Conservation (phyloP, 2,113 vertebrate genomes). For the Myanophis thanlyinensis region DNA sequence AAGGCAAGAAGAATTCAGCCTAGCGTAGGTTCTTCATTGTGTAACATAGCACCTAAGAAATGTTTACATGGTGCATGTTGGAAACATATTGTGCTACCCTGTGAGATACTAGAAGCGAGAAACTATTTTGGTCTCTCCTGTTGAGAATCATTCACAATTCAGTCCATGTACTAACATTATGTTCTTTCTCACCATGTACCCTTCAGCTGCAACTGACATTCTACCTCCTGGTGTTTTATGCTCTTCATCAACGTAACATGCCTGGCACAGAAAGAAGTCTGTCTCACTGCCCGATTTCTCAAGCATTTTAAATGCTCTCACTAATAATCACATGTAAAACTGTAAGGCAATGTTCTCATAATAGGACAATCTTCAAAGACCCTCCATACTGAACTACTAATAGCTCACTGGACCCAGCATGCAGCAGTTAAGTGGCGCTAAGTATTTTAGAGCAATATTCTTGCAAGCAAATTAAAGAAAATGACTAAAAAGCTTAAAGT, state of each 20-base stretch:
- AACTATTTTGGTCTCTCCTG: conserved; percentile 31
- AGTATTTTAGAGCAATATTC: not conserved
- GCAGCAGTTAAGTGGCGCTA: not conserved
- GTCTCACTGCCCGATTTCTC: conserved; percentile 18
- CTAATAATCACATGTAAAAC: conserved; percentile 11
- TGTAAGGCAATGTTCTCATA: conserved; percentile 1
- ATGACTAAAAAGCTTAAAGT: conserved; percentile 1
- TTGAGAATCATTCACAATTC: conserved; percentile 44
- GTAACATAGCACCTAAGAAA: not conserved
- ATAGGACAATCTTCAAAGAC: conserved; percentile 15
- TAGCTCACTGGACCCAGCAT: conserved; percentile 28
- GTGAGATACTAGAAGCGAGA: conserved; percentile 6
- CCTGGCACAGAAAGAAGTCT: conserved; percentile 13
- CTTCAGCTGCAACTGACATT: conserved; percentile 57
- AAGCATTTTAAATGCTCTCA: conserved; percentile 40
- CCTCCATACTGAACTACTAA: conserved; percentile 25
- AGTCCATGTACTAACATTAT: conserved; percentile 10
- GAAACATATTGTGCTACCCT: conserved; percentile 25
- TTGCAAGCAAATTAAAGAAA: conserved; percentile 4
- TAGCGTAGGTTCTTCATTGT: conserved; percentile 19
- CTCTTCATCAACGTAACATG: conserved; percentile 45
- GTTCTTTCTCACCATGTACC: conserved; percentile 26
- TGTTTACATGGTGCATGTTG: conserved; percentile 8
- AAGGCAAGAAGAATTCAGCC: not conserved
- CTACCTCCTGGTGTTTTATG: conserved; percentile 51